Evolutionary conservation across 2,113 vertebrate genomes (phyloP), one percentile per base, ranked within the genome.

Genomic region (Phaethornis superciliosus): DNA sequence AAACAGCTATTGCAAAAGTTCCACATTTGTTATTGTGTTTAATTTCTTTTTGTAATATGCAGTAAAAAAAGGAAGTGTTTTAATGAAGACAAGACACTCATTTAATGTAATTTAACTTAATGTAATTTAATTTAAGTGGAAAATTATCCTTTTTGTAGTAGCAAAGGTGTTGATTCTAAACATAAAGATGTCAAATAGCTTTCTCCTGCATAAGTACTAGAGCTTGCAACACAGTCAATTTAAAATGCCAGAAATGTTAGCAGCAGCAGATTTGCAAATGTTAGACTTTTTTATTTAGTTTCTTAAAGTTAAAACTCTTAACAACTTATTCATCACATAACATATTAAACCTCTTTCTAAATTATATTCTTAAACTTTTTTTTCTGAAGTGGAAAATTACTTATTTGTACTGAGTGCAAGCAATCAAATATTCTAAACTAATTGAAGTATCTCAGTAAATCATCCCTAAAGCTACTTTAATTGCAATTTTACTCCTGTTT

Each of bases 321-420:
- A 33, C 71, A 87, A 78, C n/a, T 62, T 80, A 32, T 19, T 49
- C 7, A 64, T 69, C 28, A 77, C 30, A 12, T 64, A 86, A 74
- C 27, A 70, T 26, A 44, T 89, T 91, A 68, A 42, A 64, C 10
- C 12, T 88, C 44, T 64, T 74, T 81, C 42, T 60, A 60, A 68
- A 68, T 78, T 2, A 65, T 18, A 42, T 58, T 32, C 23, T 64
- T 72, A 63, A 47, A 28, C 9, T 90, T 79, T 83, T 83, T 83
- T 74, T 64, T 37, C 75, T 84, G 54, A 88, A 85, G 33, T 85
- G 37, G 54, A 91, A 88, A 93, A 35, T 85, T 67, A 71, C 52
- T 68, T 91, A 58, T 94, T 92, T 92, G 49, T 81, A 71, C n/a
- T 78, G 26, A 87, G 37, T 91, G 67, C 49, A 79, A 94, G 56